Percentiles rank a stretch among this genome's conserved stretches.
Evolutionary conservation across 2,888 invertebrate genomes (phyloP).

Genomic region (Acrobasis suavella): DNA sequence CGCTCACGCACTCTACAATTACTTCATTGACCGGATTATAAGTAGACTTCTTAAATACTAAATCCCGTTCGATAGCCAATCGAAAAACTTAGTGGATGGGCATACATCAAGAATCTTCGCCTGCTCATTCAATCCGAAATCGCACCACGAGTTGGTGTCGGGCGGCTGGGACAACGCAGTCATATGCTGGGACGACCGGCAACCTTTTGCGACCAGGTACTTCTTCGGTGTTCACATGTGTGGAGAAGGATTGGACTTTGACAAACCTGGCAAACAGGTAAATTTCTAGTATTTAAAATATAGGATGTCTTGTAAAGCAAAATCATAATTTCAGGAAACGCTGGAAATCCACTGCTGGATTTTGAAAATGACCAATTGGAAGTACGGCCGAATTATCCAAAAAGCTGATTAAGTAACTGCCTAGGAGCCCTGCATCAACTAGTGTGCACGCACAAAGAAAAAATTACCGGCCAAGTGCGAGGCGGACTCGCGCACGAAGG

Average conservation of each 20-base stretch:
- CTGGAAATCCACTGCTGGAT: no score
- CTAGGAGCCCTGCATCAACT: no score
- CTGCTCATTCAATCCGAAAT: conserved; percentile 85
- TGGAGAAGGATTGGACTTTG: conserved; percentile 86
- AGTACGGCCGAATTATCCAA: no score
- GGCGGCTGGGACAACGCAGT: conserved; percentile 87
- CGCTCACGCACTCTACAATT: no score
- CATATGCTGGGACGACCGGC: conserved; percentile 86
- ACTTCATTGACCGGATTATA: no score
- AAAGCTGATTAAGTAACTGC: no score
- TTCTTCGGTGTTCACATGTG: conserved; percentile 84
- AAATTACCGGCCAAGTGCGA: no score
- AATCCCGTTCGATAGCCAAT: conserved; percentile 58
- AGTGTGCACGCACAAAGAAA: no score
- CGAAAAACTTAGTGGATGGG: conserved; percentile 78
- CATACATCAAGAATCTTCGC: conserved; percentile 85
- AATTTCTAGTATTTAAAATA: conserved; percentile 21
- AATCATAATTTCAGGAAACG: no score
- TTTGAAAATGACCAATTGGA: no score
- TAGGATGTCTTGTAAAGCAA: no score
- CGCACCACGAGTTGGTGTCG: conserved; percentile 85
- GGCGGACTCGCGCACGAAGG: no score
- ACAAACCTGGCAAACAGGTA: conserved; percentile 84
- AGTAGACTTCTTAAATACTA: not conserved
- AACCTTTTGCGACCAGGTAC: conserved; percentile 82